These are phyloP conservation scores for Nasonia giraulti DNA, from an alignment of 1,140 invertebrate genomes.

Conservation along the genomic window DNA sequence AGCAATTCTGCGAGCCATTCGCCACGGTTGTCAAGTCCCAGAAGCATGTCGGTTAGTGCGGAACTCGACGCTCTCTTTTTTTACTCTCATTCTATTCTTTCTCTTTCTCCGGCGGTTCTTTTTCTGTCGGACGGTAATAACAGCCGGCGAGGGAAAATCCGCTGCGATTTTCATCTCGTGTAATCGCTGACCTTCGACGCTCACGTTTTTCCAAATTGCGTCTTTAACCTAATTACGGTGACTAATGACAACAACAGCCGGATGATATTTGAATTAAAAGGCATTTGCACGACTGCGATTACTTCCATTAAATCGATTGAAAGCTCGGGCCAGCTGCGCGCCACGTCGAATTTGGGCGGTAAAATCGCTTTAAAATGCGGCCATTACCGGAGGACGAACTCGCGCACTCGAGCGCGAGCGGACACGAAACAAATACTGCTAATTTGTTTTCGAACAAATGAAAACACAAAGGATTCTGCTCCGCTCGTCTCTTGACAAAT, in stretches of 20 bases:
- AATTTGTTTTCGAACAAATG: conserved; percentile 33
- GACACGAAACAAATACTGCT: neutral
- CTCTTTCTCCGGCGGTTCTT: neutral
- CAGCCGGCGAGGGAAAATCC: conserved; percentile 19
- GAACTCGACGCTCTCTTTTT: conserved; percentile 13
- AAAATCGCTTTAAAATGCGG: neutral
- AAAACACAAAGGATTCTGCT: conserved; percentile 12
- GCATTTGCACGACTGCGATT: neutral
- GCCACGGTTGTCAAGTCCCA: conserved; percentile 90
- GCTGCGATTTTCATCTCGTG: conserved; percentile 5
- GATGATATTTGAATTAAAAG: neutral
- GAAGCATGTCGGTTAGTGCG: conserved; percentile 86
- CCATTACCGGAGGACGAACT: neutral
- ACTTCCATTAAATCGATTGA: conserved; percentile 18
- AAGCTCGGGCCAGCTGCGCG: neutral
- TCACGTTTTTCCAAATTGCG: neutral
- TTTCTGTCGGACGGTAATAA: conserved; percentile 18
- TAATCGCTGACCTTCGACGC: conserved; percentile 17
- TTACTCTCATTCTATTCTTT: neutral
- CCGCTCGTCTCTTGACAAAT: neutral
- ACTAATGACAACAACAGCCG: neutral
- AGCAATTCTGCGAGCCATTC: conserved; percentile 91
- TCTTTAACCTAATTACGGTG: neutral
- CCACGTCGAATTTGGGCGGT: too few species aligned
- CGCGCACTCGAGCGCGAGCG: too few species aligned